Evolutionary conservation across 2,797 vertebrate species (phyloP).

Genomic region (Sebastiscus tertius): DNA sequence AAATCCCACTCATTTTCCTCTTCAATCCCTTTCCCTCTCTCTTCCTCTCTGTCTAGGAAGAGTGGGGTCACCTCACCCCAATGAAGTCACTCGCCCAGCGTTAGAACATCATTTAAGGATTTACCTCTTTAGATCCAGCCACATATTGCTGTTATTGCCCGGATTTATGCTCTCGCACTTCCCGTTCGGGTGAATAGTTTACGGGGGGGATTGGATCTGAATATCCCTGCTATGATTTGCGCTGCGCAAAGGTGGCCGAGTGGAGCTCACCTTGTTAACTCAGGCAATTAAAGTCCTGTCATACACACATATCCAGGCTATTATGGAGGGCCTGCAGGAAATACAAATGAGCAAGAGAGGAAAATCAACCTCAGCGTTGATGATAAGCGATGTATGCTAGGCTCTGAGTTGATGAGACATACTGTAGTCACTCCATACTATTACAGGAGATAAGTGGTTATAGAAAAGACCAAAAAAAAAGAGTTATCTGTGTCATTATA

Average conservation of each 20-base stretch:
- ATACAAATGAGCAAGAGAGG: conserved; percentile 64
- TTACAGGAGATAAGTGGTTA: background rate
- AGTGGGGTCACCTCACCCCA: conserved; percentile 66
- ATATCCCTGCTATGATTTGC: conserved; percentile 73
- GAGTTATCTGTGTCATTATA: background rate
- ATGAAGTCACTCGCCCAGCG: conserved; percentile 63
- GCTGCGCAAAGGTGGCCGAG: conserved; percentile 63
- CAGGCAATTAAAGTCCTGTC: conserved; percentile 83
- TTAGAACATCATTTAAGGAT: conserved; percentile 74
- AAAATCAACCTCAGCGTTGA: background rate
- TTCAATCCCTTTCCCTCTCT: background rate
- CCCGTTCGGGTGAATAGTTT: conserved; percentile 74
- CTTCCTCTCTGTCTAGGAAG: conserved; percentile 23
- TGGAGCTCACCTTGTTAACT: conserved; percentile 82
- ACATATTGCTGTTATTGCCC: conserved; percentile 75
- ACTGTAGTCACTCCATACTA: background rate
- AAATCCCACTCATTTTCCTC: conserved; percentile 11
- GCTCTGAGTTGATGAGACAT: background rate
- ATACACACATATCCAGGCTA: conserved; percentile 71
- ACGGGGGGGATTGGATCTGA: conserved; percentile 72
- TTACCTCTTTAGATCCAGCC: conserved; percentile 67
- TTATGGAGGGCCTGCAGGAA: conserved; percentile 62
- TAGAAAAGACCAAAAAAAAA: background rate
- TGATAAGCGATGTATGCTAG: background rate
- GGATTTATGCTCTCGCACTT: conserved; percentile 77